Evolutionary conservation across 2,797 vertebrate genomes (phyloP), one percentile per base, ranked within the genome.

Genomic region (Parauchenoglanis punctatus): DNA sequence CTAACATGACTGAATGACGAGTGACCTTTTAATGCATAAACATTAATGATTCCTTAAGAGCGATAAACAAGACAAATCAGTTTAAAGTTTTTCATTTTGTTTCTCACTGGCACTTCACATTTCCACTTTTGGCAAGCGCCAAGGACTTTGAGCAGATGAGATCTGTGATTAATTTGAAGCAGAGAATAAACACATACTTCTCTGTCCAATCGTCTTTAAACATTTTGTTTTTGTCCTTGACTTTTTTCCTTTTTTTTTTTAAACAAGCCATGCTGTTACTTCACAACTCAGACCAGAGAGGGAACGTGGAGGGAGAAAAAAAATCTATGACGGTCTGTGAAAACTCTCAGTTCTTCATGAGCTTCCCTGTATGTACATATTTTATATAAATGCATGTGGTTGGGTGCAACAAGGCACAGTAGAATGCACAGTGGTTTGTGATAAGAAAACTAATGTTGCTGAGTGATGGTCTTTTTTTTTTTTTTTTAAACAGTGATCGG

Each of bases 241-340:
- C 15, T 68, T 73, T 25, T 73, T 70, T 73, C 28, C 31, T 75
- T 52, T 76, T 28, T 77, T 52, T 75, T 72, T 75, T 44, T 25
- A 13, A 77, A 10, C 28, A 56, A 54, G 49, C 75, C 49, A 77
- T 25, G 40, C 7, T 1, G 20, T 73, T 11, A 46, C 49, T 77
- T 54, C n/a, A 4, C 15, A 54, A 4, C 75, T 77, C n/a, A 54
- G n/a, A 77, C 49, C 73, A 54, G 73, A 28, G n/a, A n/a, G 44
- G 23, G 12, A 49, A n/a, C 44, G 0, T n/a, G 7, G 18, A 44
- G 35, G 35, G 4, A 52, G 23, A 46, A 56, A 54, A 77, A 54
- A 23, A 2, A n/a, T n/a, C 35, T 44, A 20, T 4, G 1, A 13
- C 15, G 31, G 44, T 75, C 72, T 49, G 20, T n/a, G 46, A 49